Evolutionary conservation across 1,140 invertebrate species (phyloP).

Genomic region (Brachionus sp.): DNA sequence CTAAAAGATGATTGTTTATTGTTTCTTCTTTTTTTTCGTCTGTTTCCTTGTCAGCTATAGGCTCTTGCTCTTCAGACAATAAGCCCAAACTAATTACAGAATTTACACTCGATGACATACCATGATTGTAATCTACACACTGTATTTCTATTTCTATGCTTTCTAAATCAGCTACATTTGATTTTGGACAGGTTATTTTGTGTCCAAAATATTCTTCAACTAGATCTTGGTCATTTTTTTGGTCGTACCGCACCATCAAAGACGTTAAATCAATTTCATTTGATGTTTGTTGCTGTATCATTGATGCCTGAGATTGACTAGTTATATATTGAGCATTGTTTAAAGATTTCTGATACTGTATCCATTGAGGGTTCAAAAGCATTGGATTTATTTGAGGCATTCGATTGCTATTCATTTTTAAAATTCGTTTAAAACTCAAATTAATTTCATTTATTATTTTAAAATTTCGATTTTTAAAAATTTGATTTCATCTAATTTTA

Average conservation of each 20-base stretch:
- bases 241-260: neutral
- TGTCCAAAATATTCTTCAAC: neutral
- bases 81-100: neutral
- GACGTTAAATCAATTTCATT: neutral
- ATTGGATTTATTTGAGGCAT: conserved; percentile 6
- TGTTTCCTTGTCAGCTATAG: neutral
- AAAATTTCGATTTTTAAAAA: too few species aligned
- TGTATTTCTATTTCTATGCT: conserved; percentile 2
- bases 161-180: neutral
- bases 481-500: too few species aligned
- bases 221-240: neutral
- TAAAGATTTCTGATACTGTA: neutral
- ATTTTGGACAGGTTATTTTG: neutral
- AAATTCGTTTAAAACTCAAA: too few species aligned
- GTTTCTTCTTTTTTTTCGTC: neutral
- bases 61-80: neutral
- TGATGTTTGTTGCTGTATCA: neutral
- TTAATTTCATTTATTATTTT: too few species aligned
- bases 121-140: neutral
- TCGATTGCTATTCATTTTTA: neutral
- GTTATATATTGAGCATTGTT: neutral
- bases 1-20: neutral
- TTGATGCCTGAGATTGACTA: neutral
- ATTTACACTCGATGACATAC: neutral
- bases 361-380: conserved; percentile 6